Base-by-base conservation (phyloP, 2,113 vertebrate species). In the Progne subis region DNA sequence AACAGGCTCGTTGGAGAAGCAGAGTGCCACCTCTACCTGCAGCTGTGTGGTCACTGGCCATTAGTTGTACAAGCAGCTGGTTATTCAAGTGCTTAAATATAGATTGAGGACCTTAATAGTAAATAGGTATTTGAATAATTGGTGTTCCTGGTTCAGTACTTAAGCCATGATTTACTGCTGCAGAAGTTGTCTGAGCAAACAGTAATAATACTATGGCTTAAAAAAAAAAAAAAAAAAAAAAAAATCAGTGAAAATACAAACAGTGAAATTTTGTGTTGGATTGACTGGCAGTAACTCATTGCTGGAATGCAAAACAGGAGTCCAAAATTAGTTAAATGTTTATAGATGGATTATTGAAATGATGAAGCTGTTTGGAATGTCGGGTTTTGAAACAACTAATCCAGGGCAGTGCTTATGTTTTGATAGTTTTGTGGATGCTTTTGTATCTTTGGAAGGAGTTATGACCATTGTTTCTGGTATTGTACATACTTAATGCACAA, bases 401-500 rank as follows among this genome's bases (percentile, higher is more conserved):
- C 41, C 57, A 61, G 61, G 80, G 72, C 82, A 86, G 44, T 82
- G 72, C 88, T 79, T 93, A 37, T 93, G 90, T 96, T 95, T 90
- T 80, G 75, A 60, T 94, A 93, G 60, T 86, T 96, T 86, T 84
- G 44, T 86, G 92, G 71, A 71, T 81, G 64, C 69, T 86, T 92
- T 90, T 90, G 65, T 96, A 60, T 88, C 82, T 96, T 96, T 95
- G 90, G 90, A 93, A 86, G 53, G 52, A 86, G 88, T 92, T 95
- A 93, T 60, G 76, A 79, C 60, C 61, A 93, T 95, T 93, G 85
- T 94, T 97, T 96, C 86, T 96, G 80, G 53, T 82, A 96, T 94
- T 82, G 80, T 94, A 60, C 77, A 61, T 67, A 86, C 64, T 93
- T 90, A 79, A 57, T 71, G 94, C 79, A 78, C 90, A 90, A 93